Base-by-base conservation (phyloP, 2,797 vertebrate species). In the Echeneis naucrates region DNA sequence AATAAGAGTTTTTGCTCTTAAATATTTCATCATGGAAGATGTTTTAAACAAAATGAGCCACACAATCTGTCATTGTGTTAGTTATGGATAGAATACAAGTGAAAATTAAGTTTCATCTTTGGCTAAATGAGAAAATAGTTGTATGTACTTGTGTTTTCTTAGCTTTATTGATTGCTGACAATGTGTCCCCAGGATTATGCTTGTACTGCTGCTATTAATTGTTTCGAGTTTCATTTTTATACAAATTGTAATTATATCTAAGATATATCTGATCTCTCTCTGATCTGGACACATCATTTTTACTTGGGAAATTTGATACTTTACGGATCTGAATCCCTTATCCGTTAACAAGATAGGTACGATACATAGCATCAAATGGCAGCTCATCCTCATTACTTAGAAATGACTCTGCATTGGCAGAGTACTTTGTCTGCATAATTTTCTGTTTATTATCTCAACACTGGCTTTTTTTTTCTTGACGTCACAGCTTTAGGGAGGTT, bases 401-500 rank as follows among this genome's bases (percentile, higher is more conserved):
- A 32, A 68, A 56, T 13, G 52, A 37, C n/a, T n/a, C n/a, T n/a
- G n/a, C 23, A 21, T 19, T 5, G 50, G 2, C 5, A 16, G 12
- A 42, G 3, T 52, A 8, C 37, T 24, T n/a, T n/a, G n/a, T n/a
- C n/a, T n/a, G n/a, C 1, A 7, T 11, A 35, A 5, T 30, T 33
- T 40, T 38, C 27, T 40, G 6, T 19, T 21, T 12, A 63, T 68
- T 51, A 12, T 16, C 37, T 26, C 1, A 12, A 17, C 11, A 54
- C 6, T 40, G 13, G 5, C 23, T 44, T 51, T 75, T 24, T 48
- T 8, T 66, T 10, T 42, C 8, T 33, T 40, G n/a, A 54, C 32
- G 42, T 23, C 21, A 26, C 65, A 71, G 44, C 62, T 84, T 71
- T 63, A 24, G 37, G 11, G 52, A 76, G 80, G 61, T 53, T 52